Evolutionary conservation across 2,797 vertebrate species (phyloP).

Genomic region (Perodicticus potto): DNA sequence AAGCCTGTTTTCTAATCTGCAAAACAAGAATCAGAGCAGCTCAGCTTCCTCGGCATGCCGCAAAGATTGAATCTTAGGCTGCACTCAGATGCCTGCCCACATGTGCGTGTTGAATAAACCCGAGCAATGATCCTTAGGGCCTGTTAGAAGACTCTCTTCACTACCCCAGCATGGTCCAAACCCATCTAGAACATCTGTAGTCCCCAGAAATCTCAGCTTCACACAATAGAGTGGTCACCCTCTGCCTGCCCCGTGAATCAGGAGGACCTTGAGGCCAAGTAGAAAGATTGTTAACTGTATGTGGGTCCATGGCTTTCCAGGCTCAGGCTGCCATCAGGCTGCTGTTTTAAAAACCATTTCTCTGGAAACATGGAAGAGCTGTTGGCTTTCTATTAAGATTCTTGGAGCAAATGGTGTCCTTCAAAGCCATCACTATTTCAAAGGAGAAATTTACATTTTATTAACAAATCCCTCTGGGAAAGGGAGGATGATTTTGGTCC

Average conservation of each 20-base stretch:
- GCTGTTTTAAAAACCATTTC: not conserved
- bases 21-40: rapidly evolving
- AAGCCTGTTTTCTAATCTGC: not conserved
- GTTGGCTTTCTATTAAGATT: not conserved
- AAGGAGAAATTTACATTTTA: not conserved
- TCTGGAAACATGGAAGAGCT: not conserved
- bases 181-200: rapidly evolving
- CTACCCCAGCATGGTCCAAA: rapidly evolving
- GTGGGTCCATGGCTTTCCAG: rapidly evolving
- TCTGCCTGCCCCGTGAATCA: rapidly evolving
- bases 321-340: not conserved
- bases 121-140: rapidly evolving
- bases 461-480: not conserved
- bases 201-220: not conserved
- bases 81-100: rapidly evolving
- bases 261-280: not conserved
- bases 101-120: rapidly evolving
- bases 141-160: rapidly evolving
- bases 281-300: rapidly evolving
- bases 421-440: not conserved
- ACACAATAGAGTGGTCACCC: rapidly evolving
- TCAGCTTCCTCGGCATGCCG: rapidly evolving
- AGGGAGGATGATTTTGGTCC: not conserved
- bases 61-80: rapidly evolving
- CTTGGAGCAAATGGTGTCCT: not conserved